Evolutionary conservation across 2,113 vertebrate genomes (phyloP), one percentile per base, ranked within the genome.

Genomic region (Paradisaea rubra): DNA sequence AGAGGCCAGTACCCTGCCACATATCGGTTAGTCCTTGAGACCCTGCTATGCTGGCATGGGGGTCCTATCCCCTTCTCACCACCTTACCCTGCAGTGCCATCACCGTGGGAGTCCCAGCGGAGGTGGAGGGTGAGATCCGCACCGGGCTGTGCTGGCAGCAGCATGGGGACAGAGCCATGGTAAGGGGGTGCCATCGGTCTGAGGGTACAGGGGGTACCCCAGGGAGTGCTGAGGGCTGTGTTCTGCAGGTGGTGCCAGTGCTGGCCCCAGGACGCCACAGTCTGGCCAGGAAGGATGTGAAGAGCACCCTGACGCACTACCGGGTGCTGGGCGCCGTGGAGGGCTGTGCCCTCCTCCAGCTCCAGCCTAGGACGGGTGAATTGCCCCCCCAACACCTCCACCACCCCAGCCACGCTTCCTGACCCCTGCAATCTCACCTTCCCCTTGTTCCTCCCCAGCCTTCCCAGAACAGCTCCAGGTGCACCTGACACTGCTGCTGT

Each of bases 311-410:
- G 52, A 98, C 97, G 1, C 30, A 28, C 30, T 98, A 98, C 81
- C 93, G 10, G 13, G 97, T 98, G 65, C 71, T 98, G 68, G 95
- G 96, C 2, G 19, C 93, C 0, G 27, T 42, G 2, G 77, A 65
- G 5, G 96, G 95, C 81, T 98, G 97, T 17, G 97, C 97, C 20
- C 94, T 98, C 53, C 88, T 98, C 56, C 97, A 98, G 89, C 97
- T 98, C 44, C 98, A 98, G 93, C 98, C 98, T 15, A 72, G 91
- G 88, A 97, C 97, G 4, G 94, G 98, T 98, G 79, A 65, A 95
- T 56, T 10, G 3, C 4, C 10, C 21, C 47, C 47, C 7, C 54
- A 41, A 5, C 20, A 17, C 14, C 33, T 7, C n/a, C 2, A 19
- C 35, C 3, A 24, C 12, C 6, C 22, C 17, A 70, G 41, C 35